These are phyloP conservation scores for Leptinotarsa juncta DNA, from an alignment of 2,888 invertebrate genomes.

Conservation along the genomic window DNA sequence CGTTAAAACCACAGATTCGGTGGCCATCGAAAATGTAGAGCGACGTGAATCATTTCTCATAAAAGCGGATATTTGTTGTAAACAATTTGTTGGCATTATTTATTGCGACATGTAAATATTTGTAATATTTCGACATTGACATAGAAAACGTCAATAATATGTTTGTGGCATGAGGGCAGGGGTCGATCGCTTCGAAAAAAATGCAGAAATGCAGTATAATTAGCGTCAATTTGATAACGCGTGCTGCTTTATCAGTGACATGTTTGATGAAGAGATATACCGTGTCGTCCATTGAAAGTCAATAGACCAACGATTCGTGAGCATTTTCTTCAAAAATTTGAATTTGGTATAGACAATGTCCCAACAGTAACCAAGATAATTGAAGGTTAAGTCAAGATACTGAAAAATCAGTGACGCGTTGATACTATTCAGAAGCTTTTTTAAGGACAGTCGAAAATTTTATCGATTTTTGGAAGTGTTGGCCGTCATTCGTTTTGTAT, in stretches of 20 bases:
- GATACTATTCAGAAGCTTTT: too few species aligned
- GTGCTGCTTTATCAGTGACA: neutral
- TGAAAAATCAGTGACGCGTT: too few species aligned
- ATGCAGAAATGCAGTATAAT: neutral
- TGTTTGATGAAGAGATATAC: neutral
- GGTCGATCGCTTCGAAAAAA: neutral
- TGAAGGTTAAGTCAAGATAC: too few species aligned
- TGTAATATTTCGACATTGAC: neutral
- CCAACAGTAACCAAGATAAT: too few species aligned
- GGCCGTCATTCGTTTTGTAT: too few species aligned
- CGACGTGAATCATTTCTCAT: slow-evolving; percentile 7
- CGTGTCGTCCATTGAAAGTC: neutral
- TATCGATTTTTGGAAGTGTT: too few species aligned
- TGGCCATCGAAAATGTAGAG: neutral
- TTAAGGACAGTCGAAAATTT: too few species aligned
- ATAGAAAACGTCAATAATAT: neutral
- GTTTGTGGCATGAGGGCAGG: neutral
- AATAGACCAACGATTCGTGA: neutral
- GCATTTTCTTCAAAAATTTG: neutral
- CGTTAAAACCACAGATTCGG: neutral
- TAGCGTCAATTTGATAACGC: neutral
- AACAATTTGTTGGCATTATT: slow-evolving; percentile 13
- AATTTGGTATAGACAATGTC: too few species aligned
- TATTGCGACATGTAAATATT: slow-evolving; percentile 11
- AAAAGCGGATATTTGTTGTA: slow-evolving; percentile 16